Evolutionary conservation across 1,140 invertebrate species (phyloP).

Genomic region (Pseudomyrmex gracilis): DNA sequence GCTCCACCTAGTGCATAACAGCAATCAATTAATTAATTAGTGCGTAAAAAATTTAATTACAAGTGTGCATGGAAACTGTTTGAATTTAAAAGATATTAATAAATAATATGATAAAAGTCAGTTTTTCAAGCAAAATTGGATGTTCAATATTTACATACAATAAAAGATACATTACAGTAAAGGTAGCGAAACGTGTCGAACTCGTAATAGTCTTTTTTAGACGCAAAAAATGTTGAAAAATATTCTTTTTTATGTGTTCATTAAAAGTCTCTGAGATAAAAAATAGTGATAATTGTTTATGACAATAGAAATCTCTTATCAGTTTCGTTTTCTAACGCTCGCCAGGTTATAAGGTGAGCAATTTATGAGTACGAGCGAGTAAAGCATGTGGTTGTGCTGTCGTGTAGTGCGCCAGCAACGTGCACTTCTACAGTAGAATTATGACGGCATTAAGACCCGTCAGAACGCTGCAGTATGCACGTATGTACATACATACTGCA

Average conservation of each 20-base stretch:
- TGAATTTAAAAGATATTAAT: too few relatives aligned
- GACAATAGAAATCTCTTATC: conserved; percentile 19
- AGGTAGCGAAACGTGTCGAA: too few relatives aligned
- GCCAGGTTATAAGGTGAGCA: not conserved
- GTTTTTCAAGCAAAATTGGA: too few relatives aligned
- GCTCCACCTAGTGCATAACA: conserved; percentile 74
- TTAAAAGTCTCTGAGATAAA: not conserved
- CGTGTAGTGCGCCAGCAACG: conserved; percentile 1
- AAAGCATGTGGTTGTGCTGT: not conserved
- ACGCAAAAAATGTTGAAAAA: not conserved
- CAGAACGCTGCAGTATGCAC: not conserved
- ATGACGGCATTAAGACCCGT: conserved; percentile 32
- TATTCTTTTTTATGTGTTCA: not conserved
- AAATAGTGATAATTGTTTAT: not conserved
- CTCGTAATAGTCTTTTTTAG: too few relatives aligned
- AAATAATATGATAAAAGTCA: too few relatives aligned
- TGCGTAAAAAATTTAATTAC: too few relatives aligned
- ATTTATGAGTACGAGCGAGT: conserved; percentile 10
- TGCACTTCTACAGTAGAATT: conserved; percentile 29
- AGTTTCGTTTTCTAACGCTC: not conserved
- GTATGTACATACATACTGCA: conserved; percentile 24
- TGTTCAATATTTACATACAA: too few relatives aligned
- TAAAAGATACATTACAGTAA: too few relatives aligned
- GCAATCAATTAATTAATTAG: too few relatives aligned
- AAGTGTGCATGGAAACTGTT: too few relatives aligned